Conservation (phyloP, 2,797 vertebrate genomes). For the Crocodylus rhombifer region DNA sequence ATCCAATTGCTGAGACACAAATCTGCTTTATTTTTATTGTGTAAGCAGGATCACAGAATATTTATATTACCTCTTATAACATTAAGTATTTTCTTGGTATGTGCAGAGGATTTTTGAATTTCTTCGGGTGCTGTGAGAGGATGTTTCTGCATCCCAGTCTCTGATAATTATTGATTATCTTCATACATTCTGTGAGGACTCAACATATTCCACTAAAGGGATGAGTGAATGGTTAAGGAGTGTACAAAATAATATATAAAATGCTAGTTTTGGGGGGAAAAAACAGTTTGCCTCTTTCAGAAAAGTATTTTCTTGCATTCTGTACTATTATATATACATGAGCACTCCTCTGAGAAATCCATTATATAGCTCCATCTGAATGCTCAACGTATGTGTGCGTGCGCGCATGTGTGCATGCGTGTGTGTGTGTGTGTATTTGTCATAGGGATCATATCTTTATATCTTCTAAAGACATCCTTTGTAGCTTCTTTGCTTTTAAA, state of each 20-base stretch:
- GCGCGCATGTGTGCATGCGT: too few species aligned
- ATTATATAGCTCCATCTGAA: slow-evolving; percentile 21
- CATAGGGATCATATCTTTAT: slow-evolving; percentile 37
- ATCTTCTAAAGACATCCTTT: slow-evolving; percentile 59
- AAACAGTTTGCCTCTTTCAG: slow-evolving; percentile 9
- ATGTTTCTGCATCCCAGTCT: not conserved
- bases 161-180: not conserved
- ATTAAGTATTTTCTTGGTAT: not conserved
- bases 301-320: not conserved
- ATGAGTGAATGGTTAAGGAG: not conserved
- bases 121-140: not conserved
- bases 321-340: not conserved
- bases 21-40: not conserved
- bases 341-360: slow-evolving; percentile 40
- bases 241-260: rapidly evolving
- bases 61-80: not conserved
- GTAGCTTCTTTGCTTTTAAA: slow-evolving; percentile 61
- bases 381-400: not conserved
- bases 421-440: slow-evolving; percentile 33
- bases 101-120: not conserved
- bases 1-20: not conserved
- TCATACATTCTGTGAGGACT: not conserved
- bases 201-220: not conserved
- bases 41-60: not conserved
- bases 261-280: not conserved